Percentiles rank a stretch among this genome's conserved stretches.
phyloP scores from a whole-genome alignment of 1,140 invertebrate species.

The Anastrepha obliqua region DNA sequence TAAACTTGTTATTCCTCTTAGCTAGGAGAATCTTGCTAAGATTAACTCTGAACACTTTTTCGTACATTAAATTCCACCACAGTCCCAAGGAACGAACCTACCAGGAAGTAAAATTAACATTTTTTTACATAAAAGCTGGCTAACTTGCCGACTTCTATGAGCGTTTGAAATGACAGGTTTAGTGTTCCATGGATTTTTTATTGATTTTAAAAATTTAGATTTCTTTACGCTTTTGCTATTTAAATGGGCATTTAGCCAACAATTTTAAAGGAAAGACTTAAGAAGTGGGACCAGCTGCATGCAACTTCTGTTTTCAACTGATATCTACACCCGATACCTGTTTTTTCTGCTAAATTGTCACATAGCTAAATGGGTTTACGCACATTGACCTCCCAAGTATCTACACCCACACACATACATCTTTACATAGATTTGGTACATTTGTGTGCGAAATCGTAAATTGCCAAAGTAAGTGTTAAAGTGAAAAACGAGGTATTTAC shows the following conservation, averaged over 20 bases:
- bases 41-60: no score
- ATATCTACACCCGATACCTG: neutral
- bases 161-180: no score
- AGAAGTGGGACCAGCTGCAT: neutral
- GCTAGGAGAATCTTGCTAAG: no score
- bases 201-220: no score
- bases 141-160: no score
- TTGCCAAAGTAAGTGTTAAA: conserved; percentile 61
- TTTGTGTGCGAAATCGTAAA: conserved; percentile 2
- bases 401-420: neutral
- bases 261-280: conserved; percentile 12
- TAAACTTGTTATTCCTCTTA: no score
- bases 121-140: no score
- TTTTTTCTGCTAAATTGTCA: conserved; percentile 1
- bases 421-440: neutral
- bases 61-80: no score
- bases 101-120: no score
- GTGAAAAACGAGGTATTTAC: conserved; percentile 74
- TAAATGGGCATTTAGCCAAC: neutral
- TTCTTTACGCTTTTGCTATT: no score
- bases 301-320: neutral
- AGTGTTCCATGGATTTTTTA: no score
- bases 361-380: neutral
- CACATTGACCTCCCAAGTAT: neutral
- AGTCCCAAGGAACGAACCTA: no score